These are phyloP conservation scores for Pogonognathellus flavescens DNA, from an alignment of 1,140 invertebrate species.

Conservation along the genomic window DNA sequence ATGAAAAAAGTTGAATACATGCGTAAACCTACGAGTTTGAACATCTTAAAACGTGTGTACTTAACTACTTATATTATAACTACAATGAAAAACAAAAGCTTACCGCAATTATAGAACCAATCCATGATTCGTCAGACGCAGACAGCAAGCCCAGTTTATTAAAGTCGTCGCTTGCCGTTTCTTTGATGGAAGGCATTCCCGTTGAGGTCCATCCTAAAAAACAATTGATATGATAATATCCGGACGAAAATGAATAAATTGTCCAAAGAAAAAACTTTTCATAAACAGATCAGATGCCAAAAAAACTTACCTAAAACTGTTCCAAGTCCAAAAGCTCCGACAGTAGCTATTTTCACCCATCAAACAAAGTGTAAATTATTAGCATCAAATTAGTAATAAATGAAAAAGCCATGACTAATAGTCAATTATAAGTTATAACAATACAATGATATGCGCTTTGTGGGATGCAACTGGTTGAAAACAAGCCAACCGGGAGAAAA, in stretches of 20 bases:
- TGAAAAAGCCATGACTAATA: neutral
- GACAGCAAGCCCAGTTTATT: slow-evolving; percentile 43
- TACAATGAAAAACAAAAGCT: slow-evolving; percentile 12
- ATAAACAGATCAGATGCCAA: too few species aligned
- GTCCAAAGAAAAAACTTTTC: too few species aligned
- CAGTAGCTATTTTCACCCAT: slow-evolving; percentile 73
- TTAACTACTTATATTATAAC: neutral
- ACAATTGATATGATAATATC: too few species aligned
- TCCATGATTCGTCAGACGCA: slow-evolving; percentile 74
- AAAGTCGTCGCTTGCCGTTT: slow-evolving; percentile 55
- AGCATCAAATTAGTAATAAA: neutral
- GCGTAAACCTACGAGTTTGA: neutral
- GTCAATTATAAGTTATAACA: too few species aligned
- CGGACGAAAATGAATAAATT: too few species aligned
- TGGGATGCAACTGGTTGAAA: too few species aligned
- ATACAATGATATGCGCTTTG: neutral
- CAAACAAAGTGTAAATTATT: neutral
- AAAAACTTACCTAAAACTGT: slow-evolving; percentile 69
- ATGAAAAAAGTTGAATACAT: too few species aligned
- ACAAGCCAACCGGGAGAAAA: too few species aligned
- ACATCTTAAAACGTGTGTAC: neutral
- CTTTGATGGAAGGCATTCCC: slow-evolving; percentile 76
- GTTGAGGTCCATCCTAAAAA: slow-evolving; percentile 80
- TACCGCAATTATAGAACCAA: slow-evolving; percentile 79
- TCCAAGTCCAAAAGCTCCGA: slow-evolving; percentile 78